phyloP scores from a whole-genome alignment of 1,140 invertebrate genomes.

The Batillaria attramentaria region DNA sequence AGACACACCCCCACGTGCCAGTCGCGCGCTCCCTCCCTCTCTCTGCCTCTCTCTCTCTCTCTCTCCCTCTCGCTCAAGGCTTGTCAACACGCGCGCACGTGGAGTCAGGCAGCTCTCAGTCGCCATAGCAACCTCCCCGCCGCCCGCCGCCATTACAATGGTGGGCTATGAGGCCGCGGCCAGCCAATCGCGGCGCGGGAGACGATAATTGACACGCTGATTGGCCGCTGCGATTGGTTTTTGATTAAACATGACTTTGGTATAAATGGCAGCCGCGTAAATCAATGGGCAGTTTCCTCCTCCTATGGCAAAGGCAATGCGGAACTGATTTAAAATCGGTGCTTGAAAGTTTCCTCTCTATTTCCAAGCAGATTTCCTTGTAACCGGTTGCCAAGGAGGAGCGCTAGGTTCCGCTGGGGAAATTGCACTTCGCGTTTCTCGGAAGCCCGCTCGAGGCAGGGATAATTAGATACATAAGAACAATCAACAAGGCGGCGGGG shows the following conservation, averaged over 20 bases:
- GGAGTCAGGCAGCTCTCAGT: neutral
- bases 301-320: constrained; percentile 37
- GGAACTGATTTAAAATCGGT: constrained; percentile 47
- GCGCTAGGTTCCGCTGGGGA: constrained; percentile 35
- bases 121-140: constrained; percentile 30
- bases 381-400: constrained; percentile 37
- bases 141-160: constrained; percentile 22
- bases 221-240: constrained; percentile 40
- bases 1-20: too few species aligned
- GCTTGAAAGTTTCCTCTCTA: constrained; percentile 39
- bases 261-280: constrained; percentile 39
- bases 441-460: constrained; percentile 33
- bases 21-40: too few species aligned
- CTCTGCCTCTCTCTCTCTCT: neutral
- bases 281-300: constrained; percentile 38
- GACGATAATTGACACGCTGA: constrained; percentile 32
- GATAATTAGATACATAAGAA: constrained; percentile 47
- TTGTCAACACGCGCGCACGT: neutral
- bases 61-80: neutral
- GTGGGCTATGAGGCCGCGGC: neutral
- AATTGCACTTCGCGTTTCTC: constrained; percentile 38
- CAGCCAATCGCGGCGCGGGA: constrained; percentile 29
- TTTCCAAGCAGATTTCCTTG: constrained; percentile 40
- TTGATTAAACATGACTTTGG: constrained; percentile 43
- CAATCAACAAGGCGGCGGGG: constrained; percentile 31